phyloP scores from a whole-genome alignment of 2,888 invertebrate species.

The Chironomus riparius region DNA sequence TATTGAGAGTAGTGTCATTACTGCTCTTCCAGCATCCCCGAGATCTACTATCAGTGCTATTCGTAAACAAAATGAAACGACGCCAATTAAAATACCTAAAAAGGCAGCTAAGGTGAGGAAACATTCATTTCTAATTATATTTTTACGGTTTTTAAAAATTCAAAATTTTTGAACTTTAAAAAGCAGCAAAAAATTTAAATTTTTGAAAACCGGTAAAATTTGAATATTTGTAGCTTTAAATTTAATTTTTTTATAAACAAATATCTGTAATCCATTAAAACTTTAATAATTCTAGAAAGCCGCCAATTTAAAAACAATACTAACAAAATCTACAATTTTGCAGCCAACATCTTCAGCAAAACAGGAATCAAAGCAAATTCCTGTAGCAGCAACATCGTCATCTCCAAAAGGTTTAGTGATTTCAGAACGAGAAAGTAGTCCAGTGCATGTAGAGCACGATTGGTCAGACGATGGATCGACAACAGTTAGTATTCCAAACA shows the following conservation, averaged over 20 bases:
- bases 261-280: background rate
- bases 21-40: conserved; percentile 1
- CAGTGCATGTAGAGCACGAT: background rate
- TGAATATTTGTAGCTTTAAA: no score
- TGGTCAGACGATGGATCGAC: conserved; percentile 56
- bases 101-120: conserved; percentile 5
- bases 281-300: background rate
- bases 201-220: no score
- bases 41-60: background rate
- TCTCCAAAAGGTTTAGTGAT: conserved; percentile 5
- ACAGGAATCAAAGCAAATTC: background rate
- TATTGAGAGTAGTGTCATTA: background rate
- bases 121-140: no score
- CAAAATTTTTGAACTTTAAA: background rate
- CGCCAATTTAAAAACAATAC: background rate
- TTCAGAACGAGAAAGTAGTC: conserved; percentile 8
- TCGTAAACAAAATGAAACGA: background rate
- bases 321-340: no score
- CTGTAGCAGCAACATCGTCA: background rate
- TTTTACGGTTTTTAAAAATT: background rate
- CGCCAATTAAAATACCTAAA: conserved; percentile 8
- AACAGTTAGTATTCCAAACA: conserved; percentile 78
- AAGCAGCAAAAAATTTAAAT: no score
- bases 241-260: no score
- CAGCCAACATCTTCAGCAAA: background rate